Evolutionary conservation across 1,140 invertebrate species (phyloP).

Genomic region (Lucilia cuprina): DNA sequence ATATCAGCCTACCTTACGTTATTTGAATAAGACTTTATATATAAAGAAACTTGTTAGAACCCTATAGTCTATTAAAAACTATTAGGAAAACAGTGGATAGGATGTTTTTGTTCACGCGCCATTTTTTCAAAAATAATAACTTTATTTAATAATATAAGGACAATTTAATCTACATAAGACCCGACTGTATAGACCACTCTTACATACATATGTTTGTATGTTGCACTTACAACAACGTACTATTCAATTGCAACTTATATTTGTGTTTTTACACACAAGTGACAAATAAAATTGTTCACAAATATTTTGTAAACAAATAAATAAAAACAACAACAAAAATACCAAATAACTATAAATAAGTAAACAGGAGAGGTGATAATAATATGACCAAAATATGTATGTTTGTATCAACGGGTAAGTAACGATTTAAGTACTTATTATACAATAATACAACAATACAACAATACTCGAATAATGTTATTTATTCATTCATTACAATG

Average conservation of each 20-base stretch:
- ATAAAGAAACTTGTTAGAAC: no score
- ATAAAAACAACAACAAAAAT: background rate
- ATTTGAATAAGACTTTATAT: no score
- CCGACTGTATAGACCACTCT: background rate
- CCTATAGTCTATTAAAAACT: no score
- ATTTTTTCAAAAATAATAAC: no score
- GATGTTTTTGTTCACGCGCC: no score
- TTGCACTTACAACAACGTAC: background rate
- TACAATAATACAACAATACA: background rate
- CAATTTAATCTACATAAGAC: no score
- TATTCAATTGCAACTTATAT: slow-evolving; percentile 23
- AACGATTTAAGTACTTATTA: background rate
- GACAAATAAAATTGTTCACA: background rate
- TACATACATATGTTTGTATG: background rate
- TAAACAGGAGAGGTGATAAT: background rate
- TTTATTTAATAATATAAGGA: no score
- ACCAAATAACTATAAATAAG: background rate
- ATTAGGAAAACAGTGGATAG: no score
- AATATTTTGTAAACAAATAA: background rate
- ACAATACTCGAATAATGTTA: background rate
- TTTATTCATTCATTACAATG: background rate
- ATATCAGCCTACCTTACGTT: no score
- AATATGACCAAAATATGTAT: background rate
- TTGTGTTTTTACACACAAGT: slow-evolving; percentile 5
- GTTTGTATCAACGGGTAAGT: background rate